These are phyloP conservation scores for Gobiocypris rarus DNA, from an alignment of 2,113 vertebrate species.

Conservation along the genomic window DNA sequence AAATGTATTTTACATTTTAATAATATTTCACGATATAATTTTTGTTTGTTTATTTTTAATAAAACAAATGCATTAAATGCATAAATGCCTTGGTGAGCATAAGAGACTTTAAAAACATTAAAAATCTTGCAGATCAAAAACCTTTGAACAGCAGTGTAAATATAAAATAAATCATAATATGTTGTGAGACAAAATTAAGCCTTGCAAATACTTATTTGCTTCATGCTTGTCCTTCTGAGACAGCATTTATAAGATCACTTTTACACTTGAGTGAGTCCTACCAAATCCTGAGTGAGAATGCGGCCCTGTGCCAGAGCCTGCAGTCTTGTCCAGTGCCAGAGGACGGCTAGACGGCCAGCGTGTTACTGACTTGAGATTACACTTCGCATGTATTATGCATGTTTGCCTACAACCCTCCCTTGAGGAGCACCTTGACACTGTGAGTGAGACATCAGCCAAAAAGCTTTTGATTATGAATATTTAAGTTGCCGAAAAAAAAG, in stretches of 20 bases:
- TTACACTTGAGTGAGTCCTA: background rate
- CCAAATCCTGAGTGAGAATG: background rate
- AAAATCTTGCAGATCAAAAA: too few relatives aligned
- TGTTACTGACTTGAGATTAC: constrained; percentile 18
- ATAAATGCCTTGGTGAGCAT: too few relatives aligned
- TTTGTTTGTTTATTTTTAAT: too few relatives aligned
- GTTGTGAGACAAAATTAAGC: background rate
- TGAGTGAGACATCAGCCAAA: constrained; percentile 20
- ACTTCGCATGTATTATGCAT: constrained; percentile 30
- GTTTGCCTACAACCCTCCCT: background rate
- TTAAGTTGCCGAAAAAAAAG: background rate
- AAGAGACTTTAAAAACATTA: too few relatives aligned
- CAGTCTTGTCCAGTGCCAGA: background rate
- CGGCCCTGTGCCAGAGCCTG: background rate
- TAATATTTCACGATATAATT: too few relatives aligned
- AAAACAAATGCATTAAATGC: too few relatives aligned
- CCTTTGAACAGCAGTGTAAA: too few relatives aligned
- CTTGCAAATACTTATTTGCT: background rate
- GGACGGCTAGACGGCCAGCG: background rate
- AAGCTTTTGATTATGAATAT: constrained; percentile 6
- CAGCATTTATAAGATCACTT: background rate
- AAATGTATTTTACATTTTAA: too few relatives aligned
- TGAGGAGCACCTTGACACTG: background rate
- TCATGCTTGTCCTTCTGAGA: background rate
- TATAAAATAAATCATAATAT: background rate